A percentile compares a stretch with the other conserved stretches of the same genome.
Evolutionary conservation across 2,797 vertebrate genomes (phyloP).

Genomic region (Catharus ustulatus): DNA sequence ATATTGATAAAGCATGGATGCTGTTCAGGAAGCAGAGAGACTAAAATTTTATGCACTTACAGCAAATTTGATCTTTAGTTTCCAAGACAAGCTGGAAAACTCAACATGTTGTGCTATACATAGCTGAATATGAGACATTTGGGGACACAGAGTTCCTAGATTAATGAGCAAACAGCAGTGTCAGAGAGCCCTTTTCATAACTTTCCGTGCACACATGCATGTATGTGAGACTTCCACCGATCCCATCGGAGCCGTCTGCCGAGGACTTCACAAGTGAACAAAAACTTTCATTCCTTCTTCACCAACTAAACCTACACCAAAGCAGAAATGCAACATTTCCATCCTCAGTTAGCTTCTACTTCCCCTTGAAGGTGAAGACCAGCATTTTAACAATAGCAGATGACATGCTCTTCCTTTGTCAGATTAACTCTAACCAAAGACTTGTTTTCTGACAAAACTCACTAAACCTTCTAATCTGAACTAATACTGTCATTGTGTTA

Average conservation of each 20-base stretch:
- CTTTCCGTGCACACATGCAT: fast-evolving
- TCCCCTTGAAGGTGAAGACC: background rate
- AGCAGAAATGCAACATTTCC: background rate
- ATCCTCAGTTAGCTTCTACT: background rate
- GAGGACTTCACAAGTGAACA: background rate
- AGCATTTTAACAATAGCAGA: background rate
- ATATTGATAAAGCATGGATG: background rate
- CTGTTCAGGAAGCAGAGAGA: background rate
- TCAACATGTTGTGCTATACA: background rate
- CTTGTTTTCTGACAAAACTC: background rate
- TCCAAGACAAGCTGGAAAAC: background rate
- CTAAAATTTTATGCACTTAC: background rate
- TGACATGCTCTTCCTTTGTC: background rate
- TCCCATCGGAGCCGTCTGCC: background rate
- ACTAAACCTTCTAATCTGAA: background rate
- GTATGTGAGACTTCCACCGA: background rate
- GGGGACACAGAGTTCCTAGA: background rate
- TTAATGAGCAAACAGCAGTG: background rate
- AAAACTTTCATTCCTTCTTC: background rate
- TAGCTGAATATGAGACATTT: background rate
- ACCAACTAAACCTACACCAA: background rate
- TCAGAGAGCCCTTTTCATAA: background rate
- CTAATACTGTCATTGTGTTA: background rate
- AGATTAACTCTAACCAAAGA: background rate
- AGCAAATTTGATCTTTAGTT: background rate